Conservation (phyloP, 2,113 vertebrate species). For the Grammomys dolichurus region DNA sequence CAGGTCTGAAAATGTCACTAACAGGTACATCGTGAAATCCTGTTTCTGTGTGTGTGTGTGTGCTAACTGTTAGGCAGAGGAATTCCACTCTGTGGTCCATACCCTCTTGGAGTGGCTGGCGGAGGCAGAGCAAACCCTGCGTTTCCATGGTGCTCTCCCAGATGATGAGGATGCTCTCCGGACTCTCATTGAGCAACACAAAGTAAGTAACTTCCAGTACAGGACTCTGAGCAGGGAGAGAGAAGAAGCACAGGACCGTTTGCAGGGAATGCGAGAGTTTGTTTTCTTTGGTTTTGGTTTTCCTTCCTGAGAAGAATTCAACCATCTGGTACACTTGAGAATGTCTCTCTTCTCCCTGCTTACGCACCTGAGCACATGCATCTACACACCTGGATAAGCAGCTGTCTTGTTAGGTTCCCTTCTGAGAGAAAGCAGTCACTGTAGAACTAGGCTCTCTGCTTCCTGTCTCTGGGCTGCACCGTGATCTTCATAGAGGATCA, state of each 20-base stretch:
- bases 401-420: neutral
- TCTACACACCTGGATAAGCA: neutral
- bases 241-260: neutral
- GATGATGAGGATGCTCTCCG: slow-evolving; percentile 96
- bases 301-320: slow-evolving; percentile 10
- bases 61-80: slow-evolving; percentile 92
- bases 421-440: neutral
- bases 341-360: neutral
- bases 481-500: slow-evolving; percentile 3
- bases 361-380: accelerated
- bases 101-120: slow-evolving; percentile 97
- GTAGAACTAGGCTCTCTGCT: neutral
- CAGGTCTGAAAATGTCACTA: slow-evolving; percentile 51
- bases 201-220: slow-evolving; percentile 86
- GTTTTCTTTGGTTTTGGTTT: neutral
- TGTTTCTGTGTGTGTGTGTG: neutral
- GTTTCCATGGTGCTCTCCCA: slow-evolving; percentile 96
- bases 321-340: neutral
- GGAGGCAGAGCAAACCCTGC: slow-evolving; percentile 96
- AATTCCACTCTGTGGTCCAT: slow-evolving; percentile 97
- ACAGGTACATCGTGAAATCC: neutral
- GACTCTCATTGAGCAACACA: slow-evolving; percentile 95
- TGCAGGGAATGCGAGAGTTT: neutral
- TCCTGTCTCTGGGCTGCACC: neutral
- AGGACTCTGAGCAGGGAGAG: neutral